Evolutionary conservation across 1,140 invertebrate species (phyloP).

Genomic region (Drosophila pachea): DNA sequence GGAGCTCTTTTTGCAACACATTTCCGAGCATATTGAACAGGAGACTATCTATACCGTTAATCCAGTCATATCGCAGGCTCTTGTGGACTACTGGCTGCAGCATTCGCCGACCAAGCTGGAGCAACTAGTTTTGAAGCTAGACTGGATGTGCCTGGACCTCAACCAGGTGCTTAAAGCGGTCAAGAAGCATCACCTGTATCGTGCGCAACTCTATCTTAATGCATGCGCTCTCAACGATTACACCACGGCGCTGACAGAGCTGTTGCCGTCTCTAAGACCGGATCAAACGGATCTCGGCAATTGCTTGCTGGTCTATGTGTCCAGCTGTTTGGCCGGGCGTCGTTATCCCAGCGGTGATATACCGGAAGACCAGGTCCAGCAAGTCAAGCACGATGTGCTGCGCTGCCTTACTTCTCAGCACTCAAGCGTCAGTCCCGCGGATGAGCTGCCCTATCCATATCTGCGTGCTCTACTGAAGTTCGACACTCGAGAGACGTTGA

Average conservation of each 20-base stretch:
- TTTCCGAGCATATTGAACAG: conserved; percentile 80
- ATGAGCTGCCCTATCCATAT: conserved; percentile 89
- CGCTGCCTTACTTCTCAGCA: conserved; percentile 84
- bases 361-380: conserved; percentile 84
- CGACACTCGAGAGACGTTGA: conserved; percentile 93
- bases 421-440: conserved; percentile 83
- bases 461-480: conserved; percentile 89
- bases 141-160: conserved; percentile 92
- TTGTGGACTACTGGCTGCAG: conserved; percentile 82
- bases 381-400: conserved; percentile 88
- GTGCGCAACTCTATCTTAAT: conserved; percentile 93
- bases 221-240: conserved; percentile 92
- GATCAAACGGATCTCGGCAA: conserved; percentile 86
- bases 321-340: conserved; percentile 94
- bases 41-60: conserved; percentile 80
- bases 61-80: conserved; percentile 84
- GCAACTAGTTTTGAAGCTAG: conserved; percentile 88
- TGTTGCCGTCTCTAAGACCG: conserved; percentile 81
- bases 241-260: conserved; percentile 89
- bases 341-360: conserved; percentile 93
- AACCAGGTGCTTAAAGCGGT: conserved; percentile 92
- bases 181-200: conserved; percentile 88
- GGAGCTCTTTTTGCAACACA: conserved; percentile 79
- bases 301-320: conserved; percentile 94
- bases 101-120: conserved; percentile 84